Percentiles rank a stretch among this genome's conserved stretches.
These are phyloP conservation scores for Aphis craccivora DNA, from an alignment of 1,140 invertebrate species.

Conservation along the genomic window DNA sequence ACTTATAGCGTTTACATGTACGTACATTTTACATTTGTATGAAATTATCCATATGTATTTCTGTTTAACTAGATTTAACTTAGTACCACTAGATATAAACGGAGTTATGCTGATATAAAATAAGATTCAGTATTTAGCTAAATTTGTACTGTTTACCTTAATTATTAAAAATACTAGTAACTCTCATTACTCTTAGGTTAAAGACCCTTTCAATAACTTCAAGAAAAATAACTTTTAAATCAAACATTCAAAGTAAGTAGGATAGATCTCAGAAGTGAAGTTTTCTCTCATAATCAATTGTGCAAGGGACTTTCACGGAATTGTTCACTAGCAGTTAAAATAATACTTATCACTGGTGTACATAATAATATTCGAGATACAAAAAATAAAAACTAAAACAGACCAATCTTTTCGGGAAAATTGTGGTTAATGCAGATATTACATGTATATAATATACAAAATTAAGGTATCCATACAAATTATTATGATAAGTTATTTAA, in stretches of 20 bases:
- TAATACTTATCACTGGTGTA: neutral
- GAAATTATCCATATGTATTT: too few species aligned
- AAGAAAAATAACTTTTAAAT: too few species aligned
- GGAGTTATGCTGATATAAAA: too few species aligned
- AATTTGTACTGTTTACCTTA: too few species aligned
- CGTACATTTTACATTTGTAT: neutral
- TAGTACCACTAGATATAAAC: too few species aligned
- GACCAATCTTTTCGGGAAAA: neutral
- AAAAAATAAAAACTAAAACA: too few species aligned
- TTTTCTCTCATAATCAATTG: neutral
- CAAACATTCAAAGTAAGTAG: neutral
- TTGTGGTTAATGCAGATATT: neutral
- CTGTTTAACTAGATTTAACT: too few species aligned
- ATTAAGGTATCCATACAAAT: neutral
- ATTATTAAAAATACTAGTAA: too few species aligned
- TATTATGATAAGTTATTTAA: neutral
- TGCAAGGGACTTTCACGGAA: rapidly evolving
- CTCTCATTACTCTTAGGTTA: too few species aligned
- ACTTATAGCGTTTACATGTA: neutral
- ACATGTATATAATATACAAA: neutral
- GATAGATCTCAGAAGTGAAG: neutral
- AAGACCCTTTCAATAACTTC: too few species aligned
- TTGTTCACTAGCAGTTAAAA: neutral
- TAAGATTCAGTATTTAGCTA: too few species aligned
- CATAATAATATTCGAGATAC: neutral